A percentile compares a stretch with the other conserved stretches of the same genome.
Conservation (phyloP, 2,797 vertebrate species). For the Cossypha niveicapilla region DNA sequence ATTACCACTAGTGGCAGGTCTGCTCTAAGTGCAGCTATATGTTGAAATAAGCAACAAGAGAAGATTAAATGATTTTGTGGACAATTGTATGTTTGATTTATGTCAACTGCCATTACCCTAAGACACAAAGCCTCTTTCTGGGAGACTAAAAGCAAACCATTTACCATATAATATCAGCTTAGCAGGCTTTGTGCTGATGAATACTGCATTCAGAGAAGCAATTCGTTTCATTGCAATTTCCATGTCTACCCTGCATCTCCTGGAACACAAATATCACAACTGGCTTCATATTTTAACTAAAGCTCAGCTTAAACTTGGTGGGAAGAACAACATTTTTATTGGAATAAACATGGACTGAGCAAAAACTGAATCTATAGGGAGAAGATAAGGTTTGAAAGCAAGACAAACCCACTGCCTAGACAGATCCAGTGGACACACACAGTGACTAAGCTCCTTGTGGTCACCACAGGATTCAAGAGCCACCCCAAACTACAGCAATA, state of each 20-base stretch:
- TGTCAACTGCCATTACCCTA: conserved; percentile 24
- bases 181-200: conserved; percentile 41
- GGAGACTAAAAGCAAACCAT: conserved; percentile 35
- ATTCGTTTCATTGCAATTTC: neutral
- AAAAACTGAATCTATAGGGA: neutral
- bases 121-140: conserved; percentile 47
- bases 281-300: neutral
- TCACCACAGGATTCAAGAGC: neutral
- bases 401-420: neutral
- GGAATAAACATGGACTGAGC: neutral
- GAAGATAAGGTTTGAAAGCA: neutral
- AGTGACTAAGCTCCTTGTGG: neutral
- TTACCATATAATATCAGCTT: conserved; percentile 34
- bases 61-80: conserved; percentile 19
- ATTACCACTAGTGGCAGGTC: conserved; percentile 17
- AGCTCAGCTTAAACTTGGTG: neutral
- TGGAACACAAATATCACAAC: neutral
- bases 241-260: neutral
- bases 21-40: conserved; percentile 34
- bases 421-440: neutral
- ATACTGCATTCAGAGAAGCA: conserved; percentile 2
- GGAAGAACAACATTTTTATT: neutral
- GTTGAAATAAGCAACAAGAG: neutral
- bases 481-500: neutral
- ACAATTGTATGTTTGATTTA: conserved; percentile 44